These are phyloP conservation scores for Agrilus biguttatus DNA, from an alignment of 2,888 invertebrate species.

Conservation along the genomic window DNA sequence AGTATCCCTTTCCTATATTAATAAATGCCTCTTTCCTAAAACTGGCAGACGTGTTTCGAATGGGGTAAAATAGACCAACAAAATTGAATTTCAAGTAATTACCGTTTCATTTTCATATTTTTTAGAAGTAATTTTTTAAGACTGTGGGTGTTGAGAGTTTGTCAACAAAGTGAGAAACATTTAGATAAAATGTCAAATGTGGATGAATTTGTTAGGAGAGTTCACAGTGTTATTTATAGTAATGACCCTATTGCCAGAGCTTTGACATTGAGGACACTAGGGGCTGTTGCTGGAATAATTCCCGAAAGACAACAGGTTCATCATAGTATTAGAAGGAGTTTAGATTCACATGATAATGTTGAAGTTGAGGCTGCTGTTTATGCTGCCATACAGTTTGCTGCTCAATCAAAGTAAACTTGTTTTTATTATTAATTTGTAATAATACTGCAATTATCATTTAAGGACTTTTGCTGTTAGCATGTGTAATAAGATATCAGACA, in stretches of 20 bases:
- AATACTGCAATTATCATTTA: not conserved
- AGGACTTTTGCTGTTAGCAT: slow-evolving; percentile 91
- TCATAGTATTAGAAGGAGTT: slow-evolving; percentile 78
- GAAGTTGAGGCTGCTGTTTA: slow-evolving; percentile 94
- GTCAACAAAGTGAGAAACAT: slow-evolving; percentile 92
- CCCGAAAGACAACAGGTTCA: slow-evolving; percentile 91
- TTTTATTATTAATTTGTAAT: not conserved
- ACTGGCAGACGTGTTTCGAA: slow-evolving; percentile 87
- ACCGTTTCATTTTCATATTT: slow-evolving; percentile 7
- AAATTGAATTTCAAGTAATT: not conserved
- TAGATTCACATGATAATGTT: slow-evolving; percentile 89
- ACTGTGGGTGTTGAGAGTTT: slow-evolving; percentile 82
- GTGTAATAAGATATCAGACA: slow-evolving; percentile 88
- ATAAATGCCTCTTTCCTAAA: slow-evolving; percentile 94
- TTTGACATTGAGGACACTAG: slow-evolving; percentile 74
- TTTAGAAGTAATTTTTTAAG: slow-evolving; percentile 77
- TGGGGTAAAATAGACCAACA: slow-evolving; percentile 35
- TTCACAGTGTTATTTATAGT: slow-evolving; percentile 89
- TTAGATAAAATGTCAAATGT: slow-evolving; percentile 90
- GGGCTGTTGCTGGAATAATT: slow-evolving; percentile 85
- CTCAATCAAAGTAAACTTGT: slow-evolving; percentile 64
- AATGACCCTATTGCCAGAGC: slow-evolving; percentile 95
- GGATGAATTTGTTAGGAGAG: slow-evolving; percentile 80
- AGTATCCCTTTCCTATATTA: slow-evolving; percentile 94
- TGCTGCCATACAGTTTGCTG: slow-evolving; percentile 89